Conservation (phyloP, 2,797 vertebrate genomes). For the Heliangelus exortis region DNA sequence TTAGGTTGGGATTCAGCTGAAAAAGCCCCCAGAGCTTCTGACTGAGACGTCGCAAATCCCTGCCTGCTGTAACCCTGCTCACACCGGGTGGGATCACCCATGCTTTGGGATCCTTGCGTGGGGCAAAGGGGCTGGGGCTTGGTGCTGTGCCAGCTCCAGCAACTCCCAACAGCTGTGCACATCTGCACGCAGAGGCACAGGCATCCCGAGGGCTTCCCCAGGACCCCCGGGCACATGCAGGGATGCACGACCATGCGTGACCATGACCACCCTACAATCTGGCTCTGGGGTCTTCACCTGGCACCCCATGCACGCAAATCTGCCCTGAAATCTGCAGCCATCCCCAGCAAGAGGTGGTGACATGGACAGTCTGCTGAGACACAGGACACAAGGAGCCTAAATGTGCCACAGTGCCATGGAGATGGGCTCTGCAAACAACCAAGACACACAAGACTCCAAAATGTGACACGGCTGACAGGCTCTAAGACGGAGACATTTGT, state of each 20-base stretch:
- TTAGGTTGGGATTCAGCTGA: neutral
- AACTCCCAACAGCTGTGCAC: neutral
- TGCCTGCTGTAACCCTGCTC: rapidly evolving
- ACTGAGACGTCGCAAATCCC: neutral
- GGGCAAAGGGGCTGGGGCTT: neutral
- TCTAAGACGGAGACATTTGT: slow-evolving; percentile 59
- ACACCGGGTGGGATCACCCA: rapidly evolving
- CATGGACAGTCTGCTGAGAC: slow-evolving; percentile 21
- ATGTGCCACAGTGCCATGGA: neutral
- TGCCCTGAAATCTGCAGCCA: neutral
- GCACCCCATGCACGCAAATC: neutral
- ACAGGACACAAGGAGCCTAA: neutral
- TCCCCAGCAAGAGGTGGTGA: slow-evolving; percentile 14
- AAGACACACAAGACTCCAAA: slow-evolving; percentile 57
- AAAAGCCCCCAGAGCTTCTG: neutral
- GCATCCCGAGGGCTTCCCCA: neutral
- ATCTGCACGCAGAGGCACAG: neutral
- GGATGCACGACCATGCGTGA: no score
- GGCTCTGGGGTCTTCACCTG: neutral
- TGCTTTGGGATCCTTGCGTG: neutral
- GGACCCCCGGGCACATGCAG: neutral
- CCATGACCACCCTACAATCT: neutral
- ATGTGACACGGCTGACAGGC: slow-evolving; percentile 13
- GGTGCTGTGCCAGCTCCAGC: neutral
- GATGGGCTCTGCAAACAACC: slow-evolving; percentile 30